Evolutionary conservation across 2,113 vertebrate species (phyloP), one percentile per base, ranked within the genome.

Genomic region (Gnathonemus echidnorhynchus): DNA sequence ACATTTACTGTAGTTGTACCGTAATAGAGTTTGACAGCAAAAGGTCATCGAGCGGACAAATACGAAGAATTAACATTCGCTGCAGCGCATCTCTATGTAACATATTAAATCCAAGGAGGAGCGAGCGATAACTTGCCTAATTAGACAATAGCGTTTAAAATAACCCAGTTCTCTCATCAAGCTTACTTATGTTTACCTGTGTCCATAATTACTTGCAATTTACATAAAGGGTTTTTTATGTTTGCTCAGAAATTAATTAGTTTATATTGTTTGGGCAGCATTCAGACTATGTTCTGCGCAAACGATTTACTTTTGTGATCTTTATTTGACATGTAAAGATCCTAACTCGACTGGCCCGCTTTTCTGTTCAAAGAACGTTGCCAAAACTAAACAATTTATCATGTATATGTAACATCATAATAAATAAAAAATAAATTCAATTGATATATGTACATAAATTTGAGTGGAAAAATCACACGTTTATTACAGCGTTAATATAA

Each of bases 1-100:
- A 89, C 88, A 17, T 89, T 52, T 80, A 7, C 62, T 89, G 58
- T 92, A 92, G 92, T 39, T 88, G 92, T 94, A 91, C 90, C 80
- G 90, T 95, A 95, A 95, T 94, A 92, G 93, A 87, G 93, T 92
- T 66, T 93, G 94, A 95, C 95, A 94, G 95, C 90, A 92, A 90
- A 94, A 93, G 95, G 95, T 95, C 94, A 95, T 70, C 80, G 15
- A 0, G 91, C 66, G 95, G 94, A 93, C 95, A 93, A 77, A 39
- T 5, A 77, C 31, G 31, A 39, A 77, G 31, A 39, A 77, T 77
- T 77, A 4, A 31, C n/a, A 35, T 70, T 39, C 31, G 31, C 13
- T 5, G 31, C 4, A 53, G 1, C 35, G 70, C 31, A 15, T 77
- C 31, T 77, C 21, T 58, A 58, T 58, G 21, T 24, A 58, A 24